These are phyloP conservation scores for Polydrusus cervinus DNA, from an alignment of 2,888 invertebrate species.

Conservation along the genomic window DNA sequence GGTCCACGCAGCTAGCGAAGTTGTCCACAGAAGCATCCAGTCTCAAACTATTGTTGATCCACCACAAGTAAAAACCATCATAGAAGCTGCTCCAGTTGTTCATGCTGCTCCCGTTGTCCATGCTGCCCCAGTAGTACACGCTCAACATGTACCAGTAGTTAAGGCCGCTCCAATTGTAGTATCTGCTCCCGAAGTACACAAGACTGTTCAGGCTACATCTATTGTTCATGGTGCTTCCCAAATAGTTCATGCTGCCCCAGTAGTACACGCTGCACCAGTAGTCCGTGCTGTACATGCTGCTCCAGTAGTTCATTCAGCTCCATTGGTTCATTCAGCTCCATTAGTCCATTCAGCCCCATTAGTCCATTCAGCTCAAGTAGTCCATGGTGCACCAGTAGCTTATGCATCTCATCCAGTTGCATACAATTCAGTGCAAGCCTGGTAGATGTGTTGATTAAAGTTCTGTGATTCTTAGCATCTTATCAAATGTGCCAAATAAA, in stretches of 20 bases:
- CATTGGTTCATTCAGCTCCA: constrained; percentile 48
- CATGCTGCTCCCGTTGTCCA: constrained; percentile 65
- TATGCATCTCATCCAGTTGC: constrained; percentile 13
- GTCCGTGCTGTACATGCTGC: constrained; percentile 66
- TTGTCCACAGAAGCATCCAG: constrained; percentile 49
- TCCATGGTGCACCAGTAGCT: constrained; percentile 56
- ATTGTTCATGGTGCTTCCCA: constrained; percentile 56
- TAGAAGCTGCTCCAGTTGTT: constrained; percentile 61
- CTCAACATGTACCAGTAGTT: constrained; percentile 41
- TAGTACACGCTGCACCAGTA: constrained; percentile 54
- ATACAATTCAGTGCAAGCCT: constrained; percentile 12
- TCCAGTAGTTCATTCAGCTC: constrained; percentile 51
- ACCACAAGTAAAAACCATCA: constrained; percentile 47
- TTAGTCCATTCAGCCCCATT: constrained; percentile 48
- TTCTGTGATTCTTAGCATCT: constrained; percentile 18
- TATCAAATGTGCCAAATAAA: constrained; percentile 18
- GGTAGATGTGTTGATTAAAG: neutral
- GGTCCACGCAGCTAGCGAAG: constrained; percentile 12
- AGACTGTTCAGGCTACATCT: constrained; percentile 43
- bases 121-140: constrained; percentile 45
- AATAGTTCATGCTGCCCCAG: constrained; percentile 61
- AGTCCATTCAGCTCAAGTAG: constrained; percentile 48
- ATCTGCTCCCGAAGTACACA: constrained; percentile 59
- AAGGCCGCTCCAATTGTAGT: constrained; percentile 59
- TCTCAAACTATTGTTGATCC: constrained; percentile 54